Base-by-base conservation (phyloP, 2,113 vertebrate genomes). In the Prunella himalayana region DNA sequence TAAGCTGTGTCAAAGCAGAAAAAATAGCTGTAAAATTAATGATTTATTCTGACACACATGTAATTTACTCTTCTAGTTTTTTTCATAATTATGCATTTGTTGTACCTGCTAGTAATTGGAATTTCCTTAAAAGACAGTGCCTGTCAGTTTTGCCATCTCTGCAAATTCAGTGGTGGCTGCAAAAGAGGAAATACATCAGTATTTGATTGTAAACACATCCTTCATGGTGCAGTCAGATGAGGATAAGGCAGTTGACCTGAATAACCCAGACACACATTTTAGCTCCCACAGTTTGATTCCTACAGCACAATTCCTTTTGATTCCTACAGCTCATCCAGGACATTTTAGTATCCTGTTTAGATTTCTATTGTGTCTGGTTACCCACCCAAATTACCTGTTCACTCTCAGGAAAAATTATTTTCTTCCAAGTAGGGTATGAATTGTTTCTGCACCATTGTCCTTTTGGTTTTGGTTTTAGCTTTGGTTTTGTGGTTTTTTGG, bases 1-100 rank as follows among this genome's bases (percentile, higher is more conserved):
- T 49, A 69, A 78, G 73, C 59, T 80, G 76, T 96, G 71, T 94
- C 84, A 96, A 96, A 94, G 63, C 25, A 86, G 86, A 68, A 94
- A 91, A 96, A 72, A 71, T 68, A 88, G 49, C 15, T 79, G 41
- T 76, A 84, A 96, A 86, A 91, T 92, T 68, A 83, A 68, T 75
- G 50, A 94, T 92, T 94, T 96, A 28, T 95, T 95, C 68, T 95
- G 82, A 69, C 88, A 97, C 78, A 95, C 88, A 76, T 72, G 64
- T 79, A 86, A 95, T 96, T 96, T 94, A 83, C 68, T 63, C 91
- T 81, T 94, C 16, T 35, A 65, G 12, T 2, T 70, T 82, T 85
- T 83, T 92, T 82, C 39, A 94, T 78, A 91, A 82, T 93, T 95
- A 94, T 72, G 41, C 44, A 73, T 82, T 93, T 97, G 76, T 88